A percentile compares a stretch with the other conserved stretches of the same genome.
phyloP scores from a whole-genome alignment of 2,113 vertebrate genomes.

The Oostethus manadensis region DNA sequence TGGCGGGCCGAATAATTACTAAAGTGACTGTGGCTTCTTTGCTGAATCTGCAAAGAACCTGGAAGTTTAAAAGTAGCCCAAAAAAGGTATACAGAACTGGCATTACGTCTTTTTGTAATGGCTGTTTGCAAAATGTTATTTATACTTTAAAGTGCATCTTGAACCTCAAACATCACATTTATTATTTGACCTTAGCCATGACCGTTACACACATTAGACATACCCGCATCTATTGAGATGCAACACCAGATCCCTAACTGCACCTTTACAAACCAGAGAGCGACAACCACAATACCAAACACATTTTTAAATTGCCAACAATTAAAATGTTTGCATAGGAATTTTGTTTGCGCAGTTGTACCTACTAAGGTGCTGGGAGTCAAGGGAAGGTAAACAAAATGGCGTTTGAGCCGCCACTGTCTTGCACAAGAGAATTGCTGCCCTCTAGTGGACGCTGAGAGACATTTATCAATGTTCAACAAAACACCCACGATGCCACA shows the following conservation, averaged over 20 bases:
- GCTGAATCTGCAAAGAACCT: constrained; percentile 71
- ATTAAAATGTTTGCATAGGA: no score
- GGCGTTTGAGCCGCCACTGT: constrained; percentile 29
- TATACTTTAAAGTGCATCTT: no score
- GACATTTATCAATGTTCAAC: constrained; percentile 12
- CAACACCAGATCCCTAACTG: no score
- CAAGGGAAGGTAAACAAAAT: constrained; percentile 52
- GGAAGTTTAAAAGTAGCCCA: not conserved
- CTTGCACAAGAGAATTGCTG: constrained; percentile 47
- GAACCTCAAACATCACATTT: no score
- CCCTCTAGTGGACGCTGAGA: constrained; percentile 59
- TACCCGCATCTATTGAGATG: no score
- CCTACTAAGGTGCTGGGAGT: not conserved
- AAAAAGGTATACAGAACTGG: constrained; percentile 14
- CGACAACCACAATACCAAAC: no score
- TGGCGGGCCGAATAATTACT: constrained; percentile 66
- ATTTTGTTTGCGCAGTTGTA: no score
- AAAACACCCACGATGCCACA: not conserved
- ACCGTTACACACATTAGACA: no score
- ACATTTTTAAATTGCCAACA: no score
- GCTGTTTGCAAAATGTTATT: constrained; percentile 26
- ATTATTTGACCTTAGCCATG: no score
- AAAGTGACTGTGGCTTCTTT: constrained; percentile 54
- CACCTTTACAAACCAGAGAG: no score
- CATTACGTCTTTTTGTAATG: constrained; percentile 56